phyloP scores from a whole-genome alignment of 2,888 invertebrate species.

The Andrena fulva region DNA sequence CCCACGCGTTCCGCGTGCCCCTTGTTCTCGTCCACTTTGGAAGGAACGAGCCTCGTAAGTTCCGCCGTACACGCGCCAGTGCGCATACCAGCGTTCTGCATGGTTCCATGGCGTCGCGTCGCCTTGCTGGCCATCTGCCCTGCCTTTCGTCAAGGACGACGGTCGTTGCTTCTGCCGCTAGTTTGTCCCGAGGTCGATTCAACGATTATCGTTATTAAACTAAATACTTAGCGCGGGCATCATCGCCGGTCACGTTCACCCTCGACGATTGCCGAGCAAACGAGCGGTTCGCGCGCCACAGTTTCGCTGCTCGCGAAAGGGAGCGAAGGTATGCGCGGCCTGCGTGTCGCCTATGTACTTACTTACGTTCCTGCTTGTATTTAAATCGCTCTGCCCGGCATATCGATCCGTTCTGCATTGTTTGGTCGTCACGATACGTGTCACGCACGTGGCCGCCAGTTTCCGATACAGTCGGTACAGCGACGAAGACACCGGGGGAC shows the following conservation, averaged over 20 bases:
- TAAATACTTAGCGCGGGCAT: slow-evolving; percentile 55
- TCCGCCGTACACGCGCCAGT: slow-evolving; percentile 53
- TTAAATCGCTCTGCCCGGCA: slow-evolving; percentile 38
- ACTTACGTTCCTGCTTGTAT: slow-evolving; percentile 30
- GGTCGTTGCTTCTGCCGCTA: slow-evolving; percentile 63
- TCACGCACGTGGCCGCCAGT: slow-evolving; percentile 43
- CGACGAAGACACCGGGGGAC: slow-evolving; percentile 51
- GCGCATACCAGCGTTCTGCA: slow-evolving; percentile 59
- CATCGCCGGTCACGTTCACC: slow-evolving; percentile 27
- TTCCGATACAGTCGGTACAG: slow-evolving; percentile 43
- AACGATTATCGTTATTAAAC: slow-evolving; percentile 73
- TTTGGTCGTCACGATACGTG: slow-evolving; percentile 41
- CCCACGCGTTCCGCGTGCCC: slow-evolving; percentile 58
- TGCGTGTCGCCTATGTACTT: slow-evolving; percentile 30
- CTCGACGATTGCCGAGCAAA: slow-evolving; percentile 14
- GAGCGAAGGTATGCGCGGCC: slow-evolving; percentile 33
- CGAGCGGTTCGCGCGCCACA: not conserved
- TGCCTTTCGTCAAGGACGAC: slow-evolving; percentile 77
- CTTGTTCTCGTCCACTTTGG: slow-evolving; percentile 57
- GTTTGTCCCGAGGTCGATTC: slow-evolving; percentile 66
- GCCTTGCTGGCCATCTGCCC: slow-evolving; percentile 75
- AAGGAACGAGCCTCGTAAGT: slow-evolving; percentile 61
- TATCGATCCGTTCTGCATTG: slow-evolving; percentile 53
- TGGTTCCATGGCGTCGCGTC: slow-evolving; percentile 57
- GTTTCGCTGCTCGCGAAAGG: slow-evolving; percentile 31